Conservation (phyloP, 2,888 invertebrate species). For the Automeris io region DNA sequence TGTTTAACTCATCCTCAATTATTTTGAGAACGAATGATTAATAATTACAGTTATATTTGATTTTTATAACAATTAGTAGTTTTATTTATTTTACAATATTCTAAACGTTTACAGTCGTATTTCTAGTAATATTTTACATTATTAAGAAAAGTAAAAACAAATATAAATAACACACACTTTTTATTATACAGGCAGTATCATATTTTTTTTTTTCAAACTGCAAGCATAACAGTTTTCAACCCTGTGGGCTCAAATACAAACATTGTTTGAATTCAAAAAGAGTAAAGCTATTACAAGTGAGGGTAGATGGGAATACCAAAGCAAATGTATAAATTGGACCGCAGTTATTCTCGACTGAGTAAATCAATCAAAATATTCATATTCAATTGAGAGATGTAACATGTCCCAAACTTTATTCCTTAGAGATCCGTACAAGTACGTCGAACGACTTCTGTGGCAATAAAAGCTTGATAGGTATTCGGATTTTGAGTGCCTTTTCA, state of each 20-base stretch:
- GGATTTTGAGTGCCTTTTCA: not conserved
- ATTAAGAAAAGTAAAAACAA: too few relatives aligned
- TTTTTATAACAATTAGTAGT: not conserved
- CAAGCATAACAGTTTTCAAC: too few relatives aligned
- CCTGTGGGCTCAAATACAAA: too few relatives aligned
- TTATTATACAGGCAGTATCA: too few relatives aligned
- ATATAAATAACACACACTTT: too few relatives aligned
- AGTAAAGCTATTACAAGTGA: not conserved
- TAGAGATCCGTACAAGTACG: not conserved
- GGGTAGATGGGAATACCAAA: not conserved
- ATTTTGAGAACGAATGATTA: too few relatives aligned
- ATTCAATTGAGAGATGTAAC: constrained; percentile 2
- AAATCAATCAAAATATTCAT: constrained; percentile 4
- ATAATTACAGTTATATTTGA: too few relatives aligned
- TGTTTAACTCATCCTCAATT: too few relatives aligned
- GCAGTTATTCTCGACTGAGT: not conserved
- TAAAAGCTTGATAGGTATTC: constrained; percentile 3
- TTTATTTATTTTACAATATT: not conserved
- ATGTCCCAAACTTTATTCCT: constrained; percentile 3
- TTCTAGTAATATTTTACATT: too few relatives aligned
- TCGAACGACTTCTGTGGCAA: constrained; percentile 1
- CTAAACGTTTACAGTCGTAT: too few relatives aligned
- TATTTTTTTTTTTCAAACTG: too few relatives aligned
- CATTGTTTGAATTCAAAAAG: not conserved
- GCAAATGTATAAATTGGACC: not conserved